phyloP scores from a whole-genome alignment of 2,888 invertebrate genomes.

The Drosophila maculinotata region DNA sequence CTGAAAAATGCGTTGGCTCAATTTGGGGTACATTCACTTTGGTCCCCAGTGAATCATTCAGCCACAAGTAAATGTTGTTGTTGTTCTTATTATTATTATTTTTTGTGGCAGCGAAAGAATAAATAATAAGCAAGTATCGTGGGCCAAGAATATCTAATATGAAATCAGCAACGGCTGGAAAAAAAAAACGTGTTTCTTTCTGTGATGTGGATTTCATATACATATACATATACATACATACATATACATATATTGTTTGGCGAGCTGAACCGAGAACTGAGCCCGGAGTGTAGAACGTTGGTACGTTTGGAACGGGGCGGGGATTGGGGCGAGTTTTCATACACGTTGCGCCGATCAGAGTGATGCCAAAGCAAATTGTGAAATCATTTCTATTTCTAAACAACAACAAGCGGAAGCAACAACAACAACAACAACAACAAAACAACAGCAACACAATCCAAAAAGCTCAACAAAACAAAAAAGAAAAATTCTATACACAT shows the following conservation, averaged over 20 bases:
- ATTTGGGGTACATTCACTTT: slow-evolving; percentile 62
- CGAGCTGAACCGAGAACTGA: slow-evolving; percentile 8
- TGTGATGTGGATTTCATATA: slow-evolving; percentile 13
- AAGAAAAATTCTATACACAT: slow-evolving; percentile 20
- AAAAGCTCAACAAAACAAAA: slow-evolving; percentile 4
- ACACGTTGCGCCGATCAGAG: slow-evolving; percentile 26
- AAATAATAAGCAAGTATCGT: slow-evolving; percentile 63
- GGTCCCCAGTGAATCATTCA: slow-evolving; percentile 56
- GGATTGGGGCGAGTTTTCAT: slow-evolving; percentile 10
- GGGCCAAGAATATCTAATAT: slow-evolving; percentile 65
- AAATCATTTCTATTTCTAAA: slow-evolving; percentile 79
- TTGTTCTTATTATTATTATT: slow-evolving; percentile 1
- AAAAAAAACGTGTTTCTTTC: slow-evolving; percentile 58
- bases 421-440: slow-evolving; percentile 35
- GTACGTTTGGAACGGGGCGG: background rate
- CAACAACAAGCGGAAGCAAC: slow-evolving; percentile 66
- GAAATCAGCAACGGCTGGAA: slow-evolving; percentile 59
- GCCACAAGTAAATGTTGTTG: slow-evolving; percentile 24
- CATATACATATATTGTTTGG: slow-evolving; percentile 8
- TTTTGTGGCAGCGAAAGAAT: slow-evolving; percentile 56
- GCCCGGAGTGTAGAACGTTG: slow-evolving; percentile 17
- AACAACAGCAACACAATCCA: slow-evolving; percentile 36
- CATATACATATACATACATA: too few species aligned
- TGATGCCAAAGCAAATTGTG: slow-evolving; percentile 65
- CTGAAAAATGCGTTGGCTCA: slow-evolving; percentile 13